Base-by-base conservation (phyloP, 2,797 vertebrate genomes). In the Ctenosaura bakeri region DNA sequence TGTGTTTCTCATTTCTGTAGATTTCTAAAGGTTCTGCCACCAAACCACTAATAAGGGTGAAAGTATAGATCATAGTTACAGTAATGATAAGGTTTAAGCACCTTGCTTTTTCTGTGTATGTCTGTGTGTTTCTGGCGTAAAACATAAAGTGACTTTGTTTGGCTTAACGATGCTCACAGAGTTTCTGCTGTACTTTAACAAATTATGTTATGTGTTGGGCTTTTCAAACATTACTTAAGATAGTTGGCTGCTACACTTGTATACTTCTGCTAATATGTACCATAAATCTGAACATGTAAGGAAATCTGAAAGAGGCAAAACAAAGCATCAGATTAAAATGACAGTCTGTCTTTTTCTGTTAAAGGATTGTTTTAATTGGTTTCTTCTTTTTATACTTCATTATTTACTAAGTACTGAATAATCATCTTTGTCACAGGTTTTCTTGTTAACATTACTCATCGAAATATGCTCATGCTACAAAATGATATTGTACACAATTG, bases 181-280 rank as follows among this genome's bases (percentile, higher is more conserved):
- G 32, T 26, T 69, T 87, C 87, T 94, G 18, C 18, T 90, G 77
- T 91, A 14, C 0, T 92, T 90, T 32, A 92, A 94, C 64, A 64
- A 14, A 52, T 73, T 69, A n/a, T 10, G 35, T 9, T 66, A 62
- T 86, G 46, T 62, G 1, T 16, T 90, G 32, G 29, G 35, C 20
- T 42, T 7, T 79, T 86, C 79, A 8, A 74, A 3, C 18, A 78
- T 79, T 89, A 42, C 62, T 76, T 87, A 69, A 29, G 62, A 88
- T 10, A 80, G 8, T 20, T 52, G 74, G 54, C 56, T 69, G 20
- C 32, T 56, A 54, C 20, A 42, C 16, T 32, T 85, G 5, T 80
- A 26, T 42, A 42, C 42, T 42, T 42, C 42, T 42, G 35, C 26
- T 56, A 54, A 80, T 85, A 85, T 78, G 52, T 35, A 16, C 6